Percentiles rank a stretch among this genome's conserved stretches.
These are phyloP conservation scores for Drosophila eugracilis DNA, from an alignment of 1,140 invertebrate species.

Conservation along the genomic window DNA sequence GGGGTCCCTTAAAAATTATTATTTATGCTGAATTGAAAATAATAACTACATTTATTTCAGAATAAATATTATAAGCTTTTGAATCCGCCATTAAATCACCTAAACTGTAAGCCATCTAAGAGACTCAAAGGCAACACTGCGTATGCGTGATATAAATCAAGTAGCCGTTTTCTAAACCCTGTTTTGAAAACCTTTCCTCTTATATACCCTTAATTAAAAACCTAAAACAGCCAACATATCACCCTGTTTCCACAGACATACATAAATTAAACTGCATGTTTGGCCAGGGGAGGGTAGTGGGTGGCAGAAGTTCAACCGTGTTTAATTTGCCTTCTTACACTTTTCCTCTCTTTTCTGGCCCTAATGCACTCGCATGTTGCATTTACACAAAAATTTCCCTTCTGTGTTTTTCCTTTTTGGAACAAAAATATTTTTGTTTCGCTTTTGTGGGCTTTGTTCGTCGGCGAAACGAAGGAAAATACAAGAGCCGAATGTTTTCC, in stretches of 20 bases:
- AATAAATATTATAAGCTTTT: too few species aligned
- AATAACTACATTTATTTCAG: too few species aligned
- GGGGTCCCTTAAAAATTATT: not conserved
- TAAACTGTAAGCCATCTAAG: too few species aligned
- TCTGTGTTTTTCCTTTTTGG: slow-evolving; percentile 22
- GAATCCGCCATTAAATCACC: not conserved
- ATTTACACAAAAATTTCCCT: slow-evolving; percentile 54
- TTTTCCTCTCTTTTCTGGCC: slow-evolving; percentile 6
- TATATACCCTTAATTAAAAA: slow-evolving; percentile 2
- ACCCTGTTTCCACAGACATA: slow-evolving; percentile 37
- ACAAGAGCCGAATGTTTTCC: slow-evolving; percentile 33
- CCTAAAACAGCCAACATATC: not conserved
- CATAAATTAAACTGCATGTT: slow-evolving; percentile 44
- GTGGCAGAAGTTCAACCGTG: slow-evolving; percentile 44
- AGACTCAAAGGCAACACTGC: not conserved
- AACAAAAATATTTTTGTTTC: slow-evolving; percentile 47
- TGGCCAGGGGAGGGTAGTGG: slow-evolving; percentile 6
- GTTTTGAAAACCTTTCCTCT: not conserved
- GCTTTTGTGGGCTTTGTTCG: slow-evolving; percentile 36
- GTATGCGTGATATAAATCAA: not conserved
- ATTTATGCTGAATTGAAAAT: not conserved
- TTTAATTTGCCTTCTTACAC: slow-evolving; percentile 57
- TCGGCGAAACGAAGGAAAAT: slow-evolving; percentile 33
- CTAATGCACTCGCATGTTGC: slow-evolving; percentile 49
- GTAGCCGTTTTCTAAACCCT: not conserved